Evolutionary conservation across 2,113 vertebrate species (phyloP).

Genomic region (Urocynchramus pylzowi): DNA sequence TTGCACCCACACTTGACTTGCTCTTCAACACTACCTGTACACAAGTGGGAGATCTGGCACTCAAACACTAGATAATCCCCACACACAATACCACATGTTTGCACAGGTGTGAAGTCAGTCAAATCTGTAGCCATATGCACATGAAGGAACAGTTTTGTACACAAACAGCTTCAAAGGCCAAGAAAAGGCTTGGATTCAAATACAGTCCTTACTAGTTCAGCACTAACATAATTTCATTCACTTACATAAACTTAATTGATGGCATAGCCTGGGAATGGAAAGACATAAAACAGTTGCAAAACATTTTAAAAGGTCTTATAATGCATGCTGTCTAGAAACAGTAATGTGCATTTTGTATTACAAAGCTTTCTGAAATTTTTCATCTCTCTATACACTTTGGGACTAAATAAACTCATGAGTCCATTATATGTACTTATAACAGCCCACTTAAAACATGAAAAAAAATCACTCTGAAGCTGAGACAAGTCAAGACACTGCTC

Average conservation of each 20-base stretch:
- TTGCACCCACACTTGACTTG: not conserved
- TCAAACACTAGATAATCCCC: not conserved
- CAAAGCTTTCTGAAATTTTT: constrained; percentile 15
- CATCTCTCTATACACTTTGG: not conserved
- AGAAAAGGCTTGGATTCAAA: constrained; percentile 8
- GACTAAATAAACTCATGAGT: not conserved
- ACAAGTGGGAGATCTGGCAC: not conserved
- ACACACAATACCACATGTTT: not conserved
- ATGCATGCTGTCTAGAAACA: not conserved
- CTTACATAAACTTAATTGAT: not conserved
- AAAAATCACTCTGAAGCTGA: not conserved
- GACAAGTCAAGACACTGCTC: not conserved
- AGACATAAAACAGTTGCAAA: constrained; percentile 26
- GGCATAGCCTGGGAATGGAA: constrained; percentile 9
- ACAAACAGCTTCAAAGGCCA: constrained; percentile 9
- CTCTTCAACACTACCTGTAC: not conserved
- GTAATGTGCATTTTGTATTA: not conserved
- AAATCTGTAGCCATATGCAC: not conserved
- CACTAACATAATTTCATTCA: not conserved
- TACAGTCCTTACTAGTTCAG: not conserved
- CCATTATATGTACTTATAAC: not conserved
- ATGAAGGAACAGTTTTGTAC: constrained; percentile 3
- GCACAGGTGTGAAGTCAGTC: not conserved
- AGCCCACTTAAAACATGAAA: constrained; percentile 3
- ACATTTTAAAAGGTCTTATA: constrained; percentile 1